Base-by-base conservation (phyloP, 2,113 vertebrate species). In the Manacus vitellinus region DNA sequence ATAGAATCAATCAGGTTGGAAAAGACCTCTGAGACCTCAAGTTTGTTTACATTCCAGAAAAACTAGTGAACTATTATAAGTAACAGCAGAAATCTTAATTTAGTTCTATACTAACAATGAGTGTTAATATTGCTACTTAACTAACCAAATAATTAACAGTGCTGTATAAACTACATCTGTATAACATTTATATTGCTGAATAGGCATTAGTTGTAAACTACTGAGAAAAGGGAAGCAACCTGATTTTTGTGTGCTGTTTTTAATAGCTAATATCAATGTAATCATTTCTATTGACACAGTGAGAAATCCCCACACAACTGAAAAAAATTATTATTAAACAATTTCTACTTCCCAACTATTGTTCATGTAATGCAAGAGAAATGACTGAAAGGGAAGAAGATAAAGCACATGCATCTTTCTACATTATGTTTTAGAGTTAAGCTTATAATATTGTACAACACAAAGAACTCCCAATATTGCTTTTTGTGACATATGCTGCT, bases 251-350 rank as follows among this genome's bases (percentile, higher is more conserved):
- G 31, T 70, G 54, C 19, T 85, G n/a, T 87, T 88, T 92, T 93
- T 41, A 71, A 58, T 43, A 88, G 39, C 44, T 59, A 28, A 89
- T 78, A 79, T 63, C 87, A 79, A 7, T 68, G 30, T 24, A 92
- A 46, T 37, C 55, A 17, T 27, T 51, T 61, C 27, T 59, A 33
- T 17, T 46, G 59, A 55, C 20, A 65, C 78, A 83, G 88, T 41
- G 75, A 94, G 86, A 80, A 91, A 83, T 68, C 76, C n/a, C 28
- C 30, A 14, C 24, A 43, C 37, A 83, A 62, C 43, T 87, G 52
- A 73, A 92, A 94, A 41, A 92, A 92, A 89, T 67, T 5, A 86
- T 94, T 94, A 86, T 63, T 35, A 89, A 95, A 85, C 59, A 61
- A 47, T 71, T 96, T 92, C 65, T 93, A 78, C 28, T 70, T 94